Conservation (phyloP, 2,113 vertebrate species). For the Cichladusa arquata region DNA sequence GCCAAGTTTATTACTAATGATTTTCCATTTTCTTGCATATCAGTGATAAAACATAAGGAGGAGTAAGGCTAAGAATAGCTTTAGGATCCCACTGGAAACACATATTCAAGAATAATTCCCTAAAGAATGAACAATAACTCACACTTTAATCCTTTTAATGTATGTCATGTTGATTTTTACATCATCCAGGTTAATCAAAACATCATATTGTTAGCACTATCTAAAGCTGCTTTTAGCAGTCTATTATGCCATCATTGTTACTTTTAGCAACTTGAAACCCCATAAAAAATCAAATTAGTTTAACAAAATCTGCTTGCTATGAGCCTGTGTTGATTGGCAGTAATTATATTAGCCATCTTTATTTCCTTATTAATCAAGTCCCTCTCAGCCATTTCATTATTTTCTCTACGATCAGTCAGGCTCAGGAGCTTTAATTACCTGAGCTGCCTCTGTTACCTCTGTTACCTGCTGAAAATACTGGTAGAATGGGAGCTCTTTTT, state of each 20-base stretch:
- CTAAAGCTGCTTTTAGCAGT: conserved; percentile 7
- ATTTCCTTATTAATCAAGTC: conserved; percentile 56
- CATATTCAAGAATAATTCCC: background rate
- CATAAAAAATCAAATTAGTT: conserved; percentile 46
- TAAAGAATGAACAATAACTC: background rate
- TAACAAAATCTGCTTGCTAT: conserved; percentile 22
- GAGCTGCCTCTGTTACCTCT: background rate
- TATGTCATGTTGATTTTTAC: conserved; percentile 24
- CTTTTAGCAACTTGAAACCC: conserved; percentile 31
- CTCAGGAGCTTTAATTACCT: conserved; percentile 28
- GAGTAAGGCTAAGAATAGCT: background rate
- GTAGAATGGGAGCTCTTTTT: background rate
- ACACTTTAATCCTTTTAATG: background rate
- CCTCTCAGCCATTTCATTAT: conserved; percentile 36
- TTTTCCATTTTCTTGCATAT: background rate
- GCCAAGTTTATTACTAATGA: background rate
- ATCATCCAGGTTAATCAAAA: conserved; percentile 6
- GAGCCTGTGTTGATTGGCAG: background rate
- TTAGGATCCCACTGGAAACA: background rate
- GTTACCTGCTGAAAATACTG: background rate
- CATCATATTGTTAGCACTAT: background rate
- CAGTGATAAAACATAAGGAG: background rate
- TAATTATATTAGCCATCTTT: conserved; percentile 51
- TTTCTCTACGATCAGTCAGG: conserved; percentile 23
- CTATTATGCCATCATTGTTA: conserved; percentile 36